Evolutionary conservation across 2,888 invertebrate genomes (phyloP).

Genomic region (Pseudoips prasinana): DNA sequence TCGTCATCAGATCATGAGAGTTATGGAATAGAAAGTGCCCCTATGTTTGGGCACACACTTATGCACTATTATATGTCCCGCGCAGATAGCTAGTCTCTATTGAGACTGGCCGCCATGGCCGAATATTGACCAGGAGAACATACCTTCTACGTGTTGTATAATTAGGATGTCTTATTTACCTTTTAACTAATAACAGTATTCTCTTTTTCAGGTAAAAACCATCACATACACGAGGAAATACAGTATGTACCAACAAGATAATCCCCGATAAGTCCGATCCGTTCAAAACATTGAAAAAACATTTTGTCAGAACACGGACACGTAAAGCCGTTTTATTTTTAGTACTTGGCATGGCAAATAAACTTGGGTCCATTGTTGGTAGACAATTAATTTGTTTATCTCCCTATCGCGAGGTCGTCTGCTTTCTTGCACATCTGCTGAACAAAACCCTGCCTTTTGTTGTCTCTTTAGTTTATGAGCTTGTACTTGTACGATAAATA

Average conservation of each 20-base stretch:
- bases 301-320: background rate
- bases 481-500: background rate
- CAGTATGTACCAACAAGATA: background rate
- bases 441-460: constrained; percentile 36
- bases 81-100: too few relatives aligned
- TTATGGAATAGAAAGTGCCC: too few relatives aligned
- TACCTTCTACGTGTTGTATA: too few relatives aligned
- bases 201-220: constrained; percentile 7
- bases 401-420: constrained; percentile 46
- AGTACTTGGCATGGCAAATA: constrained; percentile 26
- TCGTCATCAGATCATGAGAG: too few relatives aligned
- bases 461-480: constrained; percentile 23
- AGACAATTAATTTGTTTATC: constrained; percentile 59
- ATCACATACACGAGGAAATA: background rate
- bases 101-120: background rate
- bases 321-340: constrained; percentile 18
- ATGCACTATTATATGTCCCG: too few relatives aligned
- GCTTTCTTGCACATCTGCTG: constrained; percentile 55
- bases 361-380: constrained; percentile 27
- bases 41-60: too few relatives aligned
- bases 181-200: background rate
- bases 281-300: too few relatives aligned
- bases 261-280: too few relatives aligned
- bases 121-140: too few relatives aligned
- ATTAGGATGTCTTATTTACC: background rate